These are phyloP conservation scores for Bugula neritina DNA, from an alignment of 2,888 invertebrate species.

Conservation along the genomic window DNA sequence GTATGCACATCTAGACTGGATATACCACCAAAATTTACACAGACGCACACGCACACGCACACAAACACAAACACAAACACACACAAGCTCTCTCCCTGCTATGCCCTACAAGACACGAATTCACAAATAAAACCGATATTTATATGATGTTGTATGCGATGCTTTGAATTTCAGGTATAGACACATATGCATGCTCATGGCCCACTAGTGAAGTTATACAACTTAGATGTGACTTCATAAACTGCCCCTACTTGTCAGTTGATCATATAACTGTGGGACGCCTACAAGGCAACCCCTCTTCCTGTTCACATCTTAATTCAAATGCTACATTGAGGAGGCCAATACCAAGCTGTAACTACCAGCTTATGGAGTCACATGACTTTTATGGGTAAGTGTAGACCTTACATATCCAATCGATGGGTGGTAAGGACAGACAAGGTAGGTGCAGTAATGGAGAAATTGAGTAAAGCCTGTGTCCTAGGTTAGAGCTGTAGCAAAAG, in stretches of 20 bases:
- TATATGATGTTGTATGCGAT: too few relatives aligned
- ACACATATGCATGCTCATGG: conserved; percentile 14
- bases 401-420: not conserved
- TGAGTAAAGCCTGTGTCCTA: too few relatives aligned
- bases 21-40: too few relatives aligned
- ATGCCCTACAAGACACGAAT: too few relatives aligned
- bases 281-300: not conserved
- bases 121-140: too few relatives aligned
- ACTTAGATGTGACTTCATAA: conserved; percentile 7
- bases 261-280: conserved; percentile 17
- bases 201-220: conserved; percentile 11
- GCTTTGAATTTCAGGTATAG: not conserved
- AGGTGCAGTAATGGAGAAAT: too few relatives aligned
- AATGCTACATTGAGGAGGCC: not conserved
- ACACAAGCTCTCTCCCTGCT: too few relatives aligned
- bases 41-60: too few relatives aligned
- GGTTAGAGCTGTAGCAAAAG: too few relatives aligned
- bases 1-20: too few relatives aligned
- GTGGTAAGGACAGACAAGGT: too few relatives aligned
- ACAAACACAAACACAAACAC: too few relatives aligned
- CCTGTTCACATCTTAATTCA: not conserved
- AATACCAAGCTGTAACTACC: conserved; percentile 3
- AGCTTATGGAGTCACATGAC: conserved; percentile 20
- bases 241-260: conserved; percentile 9
- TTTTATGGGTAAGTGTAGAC: conserved; percentile 15